phyloP scores from a whole-genome alignment of 2,797 vertebrate species.

The Pristis pectinata region DNA sequence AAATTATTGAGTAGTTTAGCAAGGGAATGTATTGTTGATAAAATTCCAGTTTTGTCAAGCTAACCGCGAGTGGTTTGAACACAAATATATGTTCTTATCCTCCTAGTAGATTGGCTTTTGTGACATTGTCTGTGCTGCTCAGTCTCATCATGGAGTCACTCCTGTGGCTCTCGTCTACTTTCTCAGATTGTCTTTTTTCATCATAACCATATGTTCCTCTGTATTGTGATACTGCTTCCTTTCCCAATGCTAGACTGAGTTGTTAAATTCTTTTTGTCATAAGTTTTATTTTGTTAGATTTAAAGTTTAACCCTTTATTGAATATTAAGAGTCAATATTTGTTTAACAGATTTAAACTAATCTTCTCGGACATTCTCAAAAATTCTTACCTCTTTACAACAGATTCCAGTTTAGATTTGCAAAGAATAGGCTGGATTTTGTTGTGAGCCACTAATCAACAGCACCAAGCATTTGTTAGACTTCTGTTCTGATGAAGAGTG shows the following conservation, averaged over 20 bases:
- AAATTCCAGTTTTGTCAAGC: not conserved
- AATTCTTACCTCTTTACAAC: not conserved
- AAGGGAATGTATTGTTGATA: not conserved
- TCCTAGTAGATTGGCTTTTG: not conserved
- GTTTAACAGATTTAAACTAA: not conserved
- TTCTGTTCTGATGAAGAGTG: no score
- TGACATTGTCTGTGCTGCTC: not conserved
- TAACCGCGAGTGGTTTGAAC: not conserved
- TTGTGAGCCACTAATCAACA: not conserved
- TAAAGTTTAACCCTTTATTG: not conserved
- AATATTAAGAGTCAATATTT: not conserved
- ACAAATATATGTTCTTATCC: not conserved
- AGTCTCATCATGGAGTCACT: not conserved
- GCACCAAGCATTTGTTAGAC: not conserved
- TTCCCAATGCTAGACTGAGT: not conserved
- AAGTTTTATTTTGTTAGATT: not conserved
- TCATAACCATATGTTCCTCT: not conserved
- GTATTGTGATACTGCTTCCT: not conserved
- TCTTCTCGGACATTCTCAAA: not conserved
- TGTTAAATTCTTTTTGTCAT: not conserved
- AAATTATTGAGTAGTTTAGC: not conserved
- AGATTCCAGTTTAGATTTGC: not conserved
- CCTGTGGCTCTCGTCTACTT: not conserved
- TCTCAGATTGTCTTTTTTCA: not conserved
- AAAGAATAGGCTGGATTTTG: not conserved